These are phyloP conservation scores for Megaleporinus macrocephalus DNA, from an alignment of 2,113 vertebrate genomes.

Conservation along the genomic window DNA sequence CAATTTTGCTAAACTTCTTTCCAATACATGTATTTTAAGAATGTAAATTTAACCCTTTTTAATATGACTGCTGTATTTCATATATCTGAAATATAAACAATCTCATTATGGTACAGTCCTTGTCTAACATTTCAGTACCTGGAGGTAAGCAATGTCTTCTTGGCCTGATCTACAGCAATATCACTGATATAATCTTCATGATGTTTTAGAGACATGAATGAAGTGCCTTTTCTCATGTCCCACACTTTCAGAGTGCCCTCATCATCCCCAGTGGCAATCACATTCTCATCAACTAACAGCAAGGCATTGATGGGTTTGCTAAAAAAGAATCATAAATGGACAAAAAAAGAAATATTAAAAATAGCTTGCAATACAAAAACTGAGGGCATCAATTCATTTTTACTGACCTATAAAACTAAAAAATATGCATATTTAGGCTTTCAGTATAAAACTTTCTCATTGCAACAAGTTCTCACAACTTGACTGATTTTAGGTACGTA, in stretches of 20 bases:
- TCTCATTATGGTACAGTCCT: neutral
- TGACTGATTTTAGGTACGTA: no score
- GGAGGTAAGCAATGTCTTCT: slow-evolving; percentile 88
- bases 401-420: no score
- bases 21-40: no score
- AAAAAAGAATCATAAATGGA: neutral
- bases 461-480: no score
- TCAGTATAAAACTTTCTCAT: no score
- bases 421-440: no score
- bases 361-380: no score
- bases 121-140: slow-evolving; percentile 76
- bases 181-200: slow-evolving; percentile 95
- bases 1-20: no score
- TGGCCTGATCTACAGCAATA: slow-evolving; percentile 83
- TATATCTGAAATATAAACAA: neutral
- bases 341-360: neutral
- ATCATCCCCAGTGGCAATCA: slow-evolving; percentile 93
- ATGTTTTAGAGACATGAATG: slow-evolving; percentile 89
- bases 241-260: slow-evolving; percentile 87
- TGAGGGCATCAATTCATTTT: no score
- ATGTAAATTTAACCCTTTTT: no score
- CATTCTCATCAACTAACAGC: slow-evolving; percentile 86
- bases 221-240: slow-evolving; percentile 88
- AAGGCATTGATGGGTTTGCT: slow-evolving; percentile 86
- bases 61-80: neutral